Base-by-base conservation (phyloP, 2,113 vertebrate species). In the Sula dactylatra region DNA sequence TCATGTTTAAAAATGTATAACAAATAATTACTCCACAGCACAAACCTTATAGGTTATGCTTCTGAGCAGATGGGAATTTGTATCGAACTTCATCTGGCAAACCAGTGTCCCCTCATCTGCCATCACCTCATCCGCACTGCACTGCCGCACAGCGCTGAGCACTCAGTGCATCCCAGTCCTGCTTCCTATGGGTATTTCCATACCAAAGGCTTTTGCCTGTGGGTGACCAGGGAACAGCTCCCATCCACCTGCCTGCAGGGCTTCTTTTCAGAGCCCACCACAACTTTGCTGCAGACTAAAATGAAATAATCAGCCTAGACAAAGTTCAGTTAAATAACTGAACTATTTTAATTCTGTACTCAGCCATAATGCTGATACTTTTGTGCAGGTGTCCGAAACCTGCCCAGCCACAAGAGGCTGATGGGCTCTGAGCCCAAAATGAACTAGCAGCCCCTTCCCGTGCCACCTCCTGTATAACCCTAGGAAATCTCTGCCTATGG, bases 21-120 rank as follows among this genome's bases (percentile, higher is more conserved):
- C 67, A 94, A 92, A 95, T 94, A 94, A 93, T 93, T 94, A 95
- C 77, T 89, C 83, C 77, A 64, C 74, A 80, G 82, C 82, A 93
- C 74, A 96, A 95, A 93, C 79, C 62, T 83, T 92, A 83, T 21
- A 97, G 82, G 71, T 93, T 93, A 89, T 96, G 78, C 66, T 96
- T 89, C 42, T 1, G 14, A 94, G 88, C 92, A 94, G 93, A 96
- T 96, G 93, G 93, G 90, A 59, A 54, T 92, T 92, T 38, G 38
- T 73, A 94, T 86, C 82, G 86, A 95, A 90, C 88, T 96, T 94
- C 62, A 72, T 82, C 87, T 83, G 93, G 93, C 88, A 90, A 90
- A 94, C 66, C 71, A 80, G 40, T 11, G 62, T 90, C 93, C 93
- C 66, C 89, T 95, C 52, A 59, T 84, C 84, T 84, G 76, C 93